Evolutionary conservation across 2,888 invertebrate species (phyloP).

Genomic region (Tenthredo scrophulariae): DNA sequence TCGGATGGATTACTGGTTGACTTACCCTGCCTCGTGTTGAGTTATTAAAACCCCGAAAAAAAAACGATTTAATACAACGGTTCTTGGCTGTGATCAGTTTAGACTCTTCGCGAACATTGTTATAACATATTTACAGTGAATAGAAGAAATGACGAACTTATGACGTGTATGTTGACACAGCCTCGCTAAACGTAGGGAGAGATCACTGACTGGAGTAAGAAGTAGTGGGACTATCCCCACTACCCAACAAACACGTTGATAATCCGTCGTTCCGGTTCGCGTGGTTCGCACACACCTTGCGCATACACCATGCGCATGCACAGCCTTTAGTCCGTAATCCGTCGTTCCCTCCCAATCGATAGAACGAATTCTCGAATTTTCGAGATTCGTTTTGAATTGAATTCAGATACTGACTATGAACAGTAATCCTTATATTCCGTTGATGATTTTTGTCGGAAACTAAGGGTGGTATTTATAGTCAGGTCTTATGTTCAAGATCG

Average conservation of each 20-base stretch:
- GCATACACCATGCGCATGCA: not conserved
- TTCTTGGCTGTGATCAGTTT: not conserved
- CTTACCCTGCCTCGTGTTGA: not conserved
- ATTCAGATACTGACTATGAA: not conserved
- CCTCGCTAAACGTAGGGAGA: not conserved
- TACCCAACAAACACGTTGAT: not conserved
- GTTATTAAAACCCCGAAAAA: not conserved
- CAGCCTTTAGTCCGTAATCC: not conserved
- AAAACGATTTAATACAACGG: not conserved
- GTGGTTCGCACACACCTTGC: too few relatives aligned
- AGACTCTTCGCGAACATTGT: not conserved
- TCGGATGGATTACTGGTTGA: not conserved
- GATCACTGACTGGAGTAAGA: not conserved
- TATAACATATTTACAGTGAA: not conserved
- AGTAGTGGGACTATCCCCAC: not conserved
- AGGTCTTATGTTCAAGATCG: too few relatives aligned
- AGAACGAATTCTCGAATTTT: not conserved
- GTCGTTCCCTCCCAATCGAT: not conserved
- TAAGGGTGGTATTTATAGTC: too few relatives aligned
- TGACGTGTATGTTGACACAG: slow-evolving; percentile 22
- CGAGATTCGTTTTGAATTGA: slow-evolving; percentile 5
- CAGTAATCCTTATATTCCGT: not conserved
- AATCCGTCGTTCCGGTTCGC: not conserved
- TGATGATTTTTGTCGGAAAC: too few relatives aligned
- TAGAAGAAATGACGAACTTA: not conserved